Conservation (phyloP, 2,113 vertebrate genomes). For the Psettodes erumei region DNA sequence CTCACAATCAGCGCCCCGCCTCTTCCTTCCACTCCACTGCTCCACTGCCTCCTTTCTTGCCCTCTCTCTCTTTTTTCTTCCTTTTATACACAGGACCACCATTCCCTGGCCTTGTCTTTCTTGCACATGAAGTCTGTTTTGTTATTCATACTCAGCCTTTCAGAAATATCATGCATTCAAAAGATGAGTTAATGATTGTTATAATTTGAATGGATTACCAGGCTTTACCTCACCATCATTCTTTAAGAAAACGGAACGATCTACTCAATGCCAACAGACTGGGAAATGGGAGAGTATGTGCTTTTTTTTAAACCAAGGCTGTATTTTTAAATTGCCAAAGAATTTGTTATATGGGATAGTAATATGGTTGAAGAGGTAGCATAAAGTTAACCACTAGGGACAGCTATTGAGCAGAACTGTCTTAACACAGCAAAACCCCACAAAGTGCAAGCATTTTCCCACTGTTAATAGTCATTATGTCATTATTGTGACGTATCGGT, state of each 20-base stretch:
- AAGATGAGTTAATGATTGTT: not conserved
- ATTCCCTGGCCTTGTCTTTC: constrained; percentile 20
- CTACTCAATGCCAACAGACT: not conserved
- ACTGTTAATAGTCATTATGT: too few species aligned
- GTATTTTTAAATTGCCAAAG: not conserved
- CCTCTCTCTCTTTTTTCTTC: constrained; percentile 30
- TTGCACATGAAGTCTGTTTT: constrained; percentile 14
- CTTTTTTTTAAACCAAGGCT: not conserved
- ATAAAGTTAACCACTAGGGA: not conserved
- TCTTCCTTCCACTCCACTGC: constrained; percentile 69
- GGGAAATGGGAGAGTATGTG: not conserved
- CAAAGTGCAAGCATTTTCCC: too few species aligned
- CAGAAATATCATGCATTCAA: constrained; percentile 8
- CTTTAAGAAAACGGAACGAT: not conserved
- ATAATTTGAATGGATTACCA: constrained; percentile 9
- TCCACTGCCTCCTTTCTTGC: constrained; percentile 55
- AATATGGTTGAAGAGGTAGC: not conserved
- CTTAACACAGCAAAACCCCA: not conserved
- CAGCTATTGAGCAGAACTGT: not conserved
- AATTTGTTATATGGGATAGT: not conserved
- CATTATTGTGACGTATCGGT: not conserved
- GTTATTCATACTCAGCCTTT: constrained; percentile 2
- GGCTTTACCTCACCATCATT: not conserved
- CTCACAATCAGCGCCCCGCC: constrained; percentile 70
- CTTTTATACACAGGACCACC: constrained; percentile 31